phyloP scores from a whole-genome alignment of 2,888 invertebrate species.

The Phortica okadai region DNA sequence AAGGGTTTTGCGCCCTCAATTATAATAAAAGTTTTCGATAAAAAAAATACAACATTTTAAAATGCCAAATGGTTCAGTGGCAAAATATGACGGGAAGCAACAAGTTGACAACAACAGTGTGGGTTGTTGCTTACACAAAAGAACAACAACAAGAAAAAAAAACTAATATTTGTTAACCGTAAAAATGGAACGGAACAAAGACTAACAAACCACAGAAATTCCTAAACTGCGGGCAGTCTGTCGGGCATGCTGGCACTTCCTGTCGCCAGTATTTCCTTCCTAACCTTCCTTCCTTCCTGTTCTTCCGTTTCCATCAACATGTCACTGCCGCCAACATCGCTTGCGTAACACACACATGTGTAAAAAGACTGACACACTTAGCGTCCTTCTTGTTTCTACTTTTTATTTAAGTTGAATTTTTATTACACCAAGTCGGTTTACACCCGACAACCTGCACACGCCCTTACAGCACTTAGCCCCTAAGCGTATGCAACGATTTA shows the following conservation, averaged over 20 bases:
- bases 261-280: neutral
- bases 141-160: neutral
- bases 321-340: neutral
- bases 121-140: neutral
- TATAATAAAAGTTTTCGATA: neutral
- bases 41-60: neutral
- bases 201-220: neutral
- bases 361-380: neutral
- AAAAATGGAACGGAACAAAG: neutral
- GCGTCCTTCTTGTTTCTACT: neutral
- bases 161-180: neutral
- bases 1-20: neutral
- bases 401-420: slow-evolving; percentile 19
- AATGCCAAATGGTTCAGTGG: neutral
- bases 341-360: neutral
- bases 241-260: neutral
- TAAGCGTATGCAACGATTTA: slow-evolving; percentile 21
- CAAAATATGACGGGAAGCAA: neutral
- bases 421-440: neutral
- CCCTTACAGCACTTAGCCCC: neutral
- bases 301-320: neutral
- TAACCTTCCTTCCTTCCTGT: slow-evolving; percentile 6
- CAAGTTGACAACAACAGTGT: slow-evolving; percentile 4
- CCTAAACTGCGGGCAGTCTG: neutral
- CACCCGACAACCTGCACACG: neutral